A percentile compares a stretch with the other conserved stretches of the same genome.
Evolutionary conservation across 2,113 vertebrate species (phyloP).

Genomic region (Xiphorhynchus elegans): DNA sequence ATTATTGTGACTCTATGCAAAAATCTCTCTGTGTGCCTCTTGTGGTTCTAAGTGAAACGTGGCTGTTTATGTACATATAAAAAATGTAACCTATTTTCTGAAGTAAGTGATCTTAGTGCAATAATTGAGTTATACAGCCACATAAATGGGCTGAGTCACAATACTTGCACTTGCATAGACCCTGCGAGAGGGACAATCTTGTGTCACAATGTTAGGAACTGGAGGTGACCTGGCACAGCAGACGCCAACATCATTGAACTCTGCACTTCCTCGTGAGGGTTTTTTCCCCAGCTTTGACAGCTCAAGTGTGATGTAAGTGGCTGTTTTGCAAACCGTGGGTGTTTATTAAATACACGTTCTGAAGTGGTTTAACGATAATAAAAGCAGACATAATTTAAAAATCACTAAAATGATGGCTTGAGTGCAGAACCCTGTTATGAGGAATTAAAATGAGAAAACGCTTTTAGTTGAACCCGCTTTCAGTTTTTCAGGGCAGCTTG

Average conservation of each 20-base stretch:
- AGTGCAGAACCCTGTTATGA: not conserved
- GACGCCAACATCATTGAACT: not conserved
- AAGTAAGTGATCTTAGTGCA: not conserved
- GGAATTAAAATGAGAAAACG: not conserved
- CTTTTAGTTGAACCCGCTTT: not conserved
- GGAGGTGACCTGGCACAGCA: not conserved
- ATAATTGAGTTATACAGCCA: not conserved
- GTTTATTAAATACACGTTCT: not conserved
- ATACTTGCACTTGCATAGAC: not conserved
- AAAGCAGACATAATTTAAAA: not conserved
- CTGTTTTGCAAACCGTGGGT: not conserved
- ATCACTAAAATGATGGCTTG: not conserved
- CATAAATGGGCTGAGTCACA: not conserved
- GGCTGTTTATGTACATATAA: not conserved
- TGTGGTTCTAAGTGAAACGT: not conserved
- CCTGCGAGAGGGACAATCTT: not conserved
- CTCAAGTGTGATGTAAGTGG: not conserved
- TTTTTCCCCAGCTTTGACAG: not conserved
- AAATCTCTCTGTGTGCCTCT: not conserved
- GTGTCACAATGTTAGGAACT: not conserved
- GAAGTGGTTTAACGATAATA: not conserved
- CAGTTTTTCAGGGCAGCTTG: not conserved
- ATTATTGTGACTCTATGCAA: not conserved
- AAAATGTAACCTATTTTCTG: not conserved
- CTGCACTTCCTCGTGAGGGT: not conserved